Base-by-base conservation (phyloP, 2,888 invertebrate genomes). In the Alentia gelatinosa region DNA sequence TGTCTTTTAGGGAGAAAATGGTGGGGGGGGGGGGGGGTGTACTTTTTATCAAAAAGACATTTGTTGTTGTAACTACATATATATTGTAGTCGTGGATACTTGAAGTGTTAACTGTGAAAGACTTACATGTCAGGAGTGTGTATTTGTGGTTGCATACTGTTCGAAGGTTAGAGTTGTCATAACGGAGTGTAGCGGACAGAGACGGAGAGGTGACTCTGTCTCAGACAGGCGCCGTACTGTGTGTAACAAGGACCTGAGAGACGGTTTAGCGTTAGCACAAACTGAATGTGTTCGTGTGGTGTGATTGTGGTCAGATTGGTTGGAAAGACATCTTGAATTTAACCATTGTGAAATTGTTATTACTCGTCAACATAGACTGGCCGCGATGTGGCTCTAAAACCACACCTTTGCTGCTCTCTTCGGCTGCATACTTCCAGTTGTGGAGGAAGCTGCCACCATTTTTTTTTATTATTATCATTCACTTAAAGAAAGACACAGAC, bases 61-160 rank as follows among this genome's bases (percentile, higher is more conserved):
- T n/a, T 26, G n/a, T 30, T 68, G 68, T 68, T 68, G 68, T 68
- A 26, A 68, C 68, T 68, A 68, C 68, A 68, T 68, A 56, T 56
- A 56, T n/a, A 68, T 68, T 68, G 68, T 68, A 68, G 68, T 68
- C 30, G 68, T 68, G 68, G 30, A 68, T 30, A 26, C n/a, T n/a
- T 63, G 63, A 9, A n/a, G 63, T 63, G 63, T 63, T 63, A 9
- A 12, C 30, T 68, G 68, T 68, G 30, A 68, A 68, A 68, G 68
- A 68, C 68, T 68, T 68, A 47, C 47, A 47, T 47, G 47, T 47
- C 9, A 63, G 30, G 33, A 30, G 33, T 68, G 26, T 68, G 33
- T 68, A 26, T 30, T 15, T 68, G 68, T 68, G 68, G 68, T 68
- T 30, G 30, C 68, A 68, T 30, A 63, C 63, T 63, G 63, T 68